Percentiles rank a stretch among this genome's conserved stretches.
phyloP scores from a whole-genome alignment of 2,113 vertebrate genomes.

The Gopherus flavomarginatus region DNA sequence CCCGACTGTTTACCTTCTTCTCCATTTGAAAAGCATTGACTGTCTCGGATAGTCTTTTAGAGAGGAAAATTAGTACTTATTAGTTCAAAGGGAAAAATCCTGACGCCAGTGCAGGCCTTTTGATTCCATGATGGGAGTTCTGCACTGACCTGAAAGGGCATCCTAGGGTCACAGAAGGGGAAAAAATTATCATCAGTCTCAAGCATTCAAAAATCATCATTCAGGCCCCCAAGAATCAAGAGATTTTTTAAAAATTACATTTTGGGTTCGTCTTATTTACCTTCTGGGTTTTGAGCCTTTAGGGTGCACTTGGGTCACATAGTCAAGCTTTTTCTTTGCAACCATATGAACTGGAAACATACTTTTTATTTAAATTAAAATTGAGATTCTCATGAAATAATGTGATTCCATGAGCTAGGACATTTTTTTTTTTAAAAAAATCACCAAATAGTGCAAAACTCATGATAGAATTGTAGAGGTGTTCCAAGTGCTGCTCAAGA shows the following conservation, averaged over 20 bases:
- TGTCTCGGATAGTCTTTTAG: neutral
- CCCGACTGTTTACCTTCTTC: neutral
- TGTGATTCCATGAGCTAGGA: neutral
- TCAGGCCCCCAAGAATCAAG: neutral
- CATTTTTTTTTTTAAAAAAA: too few relatives aligned
- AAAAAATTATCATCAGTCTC: neutral
- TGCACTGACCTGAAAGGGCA: neutral
- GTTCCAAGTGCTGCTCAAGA: too few relatives aligned
- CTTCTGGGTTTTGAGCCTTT: neutral
- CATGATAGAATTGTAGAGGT: neutral
- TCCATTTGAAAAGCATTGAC: neutral
- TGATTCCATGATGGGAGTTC: neutral
- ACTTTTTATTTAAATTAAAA: neutral
- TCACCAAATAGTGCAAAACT: neutral
- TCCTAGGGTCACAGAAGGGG: neutral
- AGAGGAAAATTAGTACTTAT: neutral
- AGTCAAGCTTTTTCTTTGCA: neutral
- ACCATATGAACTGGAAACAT: neutral
- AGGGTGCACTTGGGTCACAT: neutral
- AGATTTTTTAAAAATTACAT: neutral
- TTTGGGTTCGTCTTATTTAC: neutral
- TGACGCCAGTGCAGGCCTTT: accelerated
- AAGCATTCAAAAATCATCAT: neutral
- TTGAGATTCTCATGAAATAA: neutral
- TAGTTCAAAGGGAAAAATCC: neutral